A percentile compares a stretch with the other conserved stretches of the same genome.
Evolutionary conservation across 2,113 vertebrate species (phyloP).

Genomic region (Salvelinus fontinalis): DNA sequence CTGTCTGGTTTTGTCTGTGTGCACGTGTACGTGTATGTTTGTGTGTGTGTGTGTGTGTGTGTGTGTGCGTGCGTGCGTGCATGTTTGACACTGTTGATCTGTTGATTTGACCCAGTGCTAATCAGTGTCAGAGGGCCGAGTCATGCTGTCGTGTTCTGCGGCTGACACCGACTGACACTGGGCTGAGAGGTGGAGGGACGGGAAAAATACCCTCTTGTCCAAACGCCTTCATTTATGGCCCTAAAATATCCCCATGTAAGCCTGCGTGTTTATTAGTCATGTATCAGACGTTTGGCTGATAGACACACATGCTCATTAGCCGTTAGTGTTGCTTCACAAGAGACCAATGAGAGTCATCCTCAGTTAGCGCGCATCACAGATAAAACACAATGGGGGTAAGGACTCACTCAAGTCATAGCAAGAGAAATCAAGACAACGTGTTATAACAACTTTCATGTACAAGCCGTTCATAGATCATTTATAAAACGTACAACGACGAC

Average conservation of each 20-base stretch:
- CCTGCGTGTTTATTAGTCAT: constrained; percentile 75
- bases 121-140: constrained; percentile 42
- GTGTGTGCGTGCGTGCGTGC: constrained; percentile 4
- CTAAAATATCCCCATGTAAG: constrained; percentile 66
- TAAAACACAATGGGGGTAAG: not conserved
- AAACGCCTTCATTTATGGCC: constrained; percentile 62
- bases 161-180: constrained; percentile 82
- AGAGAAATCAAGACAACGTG: too few relatives aligned
- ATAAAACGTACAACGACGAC: too few relatives aligned
- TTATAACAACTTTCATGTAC: too few relatives aligned
- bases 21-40: not conserved
- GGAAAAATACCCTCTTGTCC: constrained; percentile 69
- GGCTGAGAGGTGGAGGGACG: constrained; percentile 79
- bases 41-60: not conserved
- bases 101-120: constrained; percentile 39
- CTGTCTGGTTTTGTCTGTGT: constrained; percentile 2
- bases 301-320: constrained; percentile 75
- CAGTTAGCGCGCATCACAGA: constrained; percentile 26
- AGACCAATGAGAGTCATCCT: constrained; percentile 69
- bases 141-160: constrained; percentile 27
- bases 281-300: constrained; percentile 68
- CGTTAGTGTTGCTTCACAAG: constrained; percentile 76
- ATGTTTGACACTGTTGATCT: constrained; percentile 49
- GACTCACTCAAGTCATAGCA: not conserved
- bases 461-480: too few relatives aligned